phyloP scores from a whole-genome alignment of 2,888 invertebrate genomes.

The Zaprionus bogoriensis region DNA sequence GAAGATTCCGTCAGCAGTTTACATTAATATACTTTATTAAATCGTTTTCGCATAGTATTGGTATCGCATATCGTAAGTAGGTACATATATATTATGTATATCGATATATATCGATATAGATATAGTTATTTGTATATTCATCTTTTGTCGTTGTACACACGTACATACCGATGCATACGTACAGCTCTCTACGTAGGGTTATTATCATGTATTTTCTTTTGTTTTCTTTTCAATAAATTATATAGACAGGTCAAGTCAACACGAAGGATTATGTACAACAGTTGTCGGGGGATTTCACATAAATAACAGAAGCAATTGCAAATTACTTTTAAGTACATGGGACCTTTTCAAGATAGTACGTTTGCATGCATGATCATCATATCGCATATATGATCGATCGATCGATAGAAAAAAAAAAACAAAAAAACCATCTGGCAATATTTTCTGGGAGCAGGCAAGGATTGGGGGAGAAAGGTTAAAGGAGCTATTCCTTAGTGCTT shows the following conservation, averaged over 20 bases:
- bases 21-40: slow-evolving; percentile 51
- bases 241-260: slow-evolving; percentile 58
- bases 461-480: no score
- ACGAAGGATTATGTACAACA: slow-evolving; percentile 67
- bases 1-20: not conserved
- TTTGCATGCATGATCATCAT: slow-evolving; percentile 49
- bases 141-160: not conserved
- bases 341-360: slow-evolving; percentile 61
- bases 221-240: slow-evolving; percentile 59
- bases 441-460: not conserved
- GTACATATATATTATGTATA: slow-evolving; percentile 22
- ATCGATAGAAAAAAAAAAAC: slow-evolving; percentile 22
- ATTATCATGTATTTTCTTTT: slow-evolving; percentile 6
- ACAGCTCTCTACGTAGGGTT: slow-evolving; percentile 10
- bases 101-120: slow-evolving; percentile 23
- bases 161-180: slow-evolving; percentile 13
- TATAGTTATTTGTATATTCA: slow-evolving; percentile 23
- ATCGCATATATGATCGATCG: not conserved
- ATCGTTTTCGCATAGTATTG: slow-evolving; percentile 56
- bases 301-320: slow-evolving; percentile 29
- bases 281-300: slow-evolving; percentile 30
- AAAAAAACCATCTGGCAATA: slow-evolving; percentile 1
- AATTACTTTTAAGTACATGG: slow-evolving; percentile 49
- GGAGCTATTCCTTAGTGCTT: slow-evolving; percentile 26
- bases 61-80: slow-evolving; percentile 51